Conservation (phyloP, 2,113 vertebrate genomes). For the Neomonachus schauinslandi region DNA sequence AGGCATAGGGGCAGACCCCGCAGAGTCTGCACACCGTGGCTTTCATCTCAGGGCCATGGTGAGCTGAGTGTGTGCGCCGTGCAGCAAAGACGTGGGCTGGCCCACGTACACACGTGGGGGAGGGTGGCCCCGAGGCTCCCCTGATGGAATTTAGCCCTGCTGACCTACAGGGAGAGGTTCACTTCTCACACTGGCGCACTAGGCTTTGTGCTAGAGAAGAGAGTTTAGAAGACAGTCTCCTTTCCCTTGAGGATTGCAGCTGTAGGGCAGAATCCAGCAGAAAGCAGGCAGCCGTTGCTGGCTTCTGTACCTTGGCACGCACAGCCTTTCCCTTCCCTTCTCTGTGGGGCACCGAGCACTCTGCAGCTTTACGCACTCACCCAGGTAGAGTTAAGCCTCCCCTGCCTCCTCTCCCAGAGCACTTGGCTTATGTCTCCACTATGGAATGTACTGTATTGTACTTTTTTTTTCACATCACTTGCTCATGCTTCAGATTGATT, state of each 20-base stretch:
- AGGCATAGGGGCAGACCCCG: no score
- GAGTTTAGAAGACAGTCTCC: no score
- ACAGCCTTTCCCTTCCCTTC: neutral
- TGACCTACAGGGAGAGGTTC: accelerated
- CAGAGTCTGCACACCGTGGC: neutral
- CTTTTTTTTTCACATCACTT: neutral
- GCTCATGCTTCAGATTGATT: neutral
- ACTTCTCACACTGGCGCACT: neutral
- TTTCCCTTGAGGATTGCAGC: neutral
- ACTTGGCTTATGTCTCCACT: neutral
- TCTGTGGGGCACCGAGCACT: neutral
- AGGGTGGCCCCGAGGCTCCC: neutral
- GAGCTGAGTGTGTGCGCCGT: neutral
- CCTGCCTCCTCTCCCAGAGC: no score
- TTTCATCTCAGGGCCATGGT: neutral
- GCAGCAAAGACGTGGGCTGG: neutral
- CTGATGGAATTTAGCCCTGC: accelerated
- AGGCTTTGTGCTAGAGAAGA: neutral
- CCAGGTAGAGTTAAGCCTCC: neutral
- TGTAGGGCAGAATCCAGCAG: neutral
- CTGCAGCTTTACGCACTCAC: neutral
- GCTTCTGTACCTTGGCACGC: neutral
- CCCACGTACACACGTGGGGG: accelerated
- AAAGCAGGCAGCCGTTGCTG: neutral
- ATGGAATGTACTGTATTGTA: neutral